Evolutionary conservation across 2,888 invertebrate genomes (phyloP), one percentile per base, ranked within the genome.

Genomic region (Penaeus monodon): DNA sequence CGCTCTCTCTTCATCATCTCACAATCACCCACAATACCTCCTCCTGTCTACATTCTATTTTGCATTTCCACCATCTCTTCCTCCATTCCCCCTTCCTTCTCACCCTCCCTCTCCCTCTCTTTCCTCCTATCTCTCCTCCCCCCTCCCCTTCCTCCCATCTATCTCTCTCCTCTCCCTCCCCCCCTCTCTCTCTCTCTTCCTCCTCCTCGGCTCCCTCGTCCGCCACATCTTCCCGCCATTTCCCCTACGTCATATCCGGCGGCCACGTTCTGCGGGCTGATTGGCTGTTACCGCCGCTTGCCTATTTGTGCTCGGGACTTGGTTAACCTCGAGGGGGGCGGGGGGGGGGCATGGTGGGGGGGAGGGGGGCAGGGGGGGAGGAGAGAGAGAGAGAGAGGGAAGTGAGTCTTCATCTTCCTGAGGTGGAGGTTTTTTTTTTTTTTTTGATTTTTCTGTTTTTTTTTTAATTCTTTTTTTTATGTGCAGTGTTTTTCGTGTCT

Each of bases 281-380:
- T 83, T 83, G 83, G 83, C 83, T 83, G 68, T 81, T 81, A 81
- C 68, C 66, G 65, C 81, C 81, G 81, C 65, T 81, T 38, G 66
- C 81, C 81, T 66, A 81, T 81, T 81, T 68, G 66, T 66, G 65
- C 66, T 22, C 80, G 65, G 27, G 80, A 80, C 80, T 80, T 80
- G 29, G 80, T 80, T 38, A 80, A 65, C 80, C 80, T 65, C 20
- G 29, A n/a, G 65, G 65, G 64, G 44, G 80, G 68, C 14, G 22
- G 65, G 65, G 14, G 29, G n/a, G 14, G 22, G n/a, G 63, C n/a
- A 49, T 0, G 20, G 76, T 14, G 1, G 68, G 68, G 73, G 10
- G n/a, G 29, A 38, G 29, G 29, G 33, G 29, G 7, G 29, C 1
- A 20, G 8, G 0, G 24, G 73, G 38, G 73, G 73, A 17, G 10